Conservation (phyloP, 2,113 vertebrate genomes). For the Platycercus adscitus region DNA sequence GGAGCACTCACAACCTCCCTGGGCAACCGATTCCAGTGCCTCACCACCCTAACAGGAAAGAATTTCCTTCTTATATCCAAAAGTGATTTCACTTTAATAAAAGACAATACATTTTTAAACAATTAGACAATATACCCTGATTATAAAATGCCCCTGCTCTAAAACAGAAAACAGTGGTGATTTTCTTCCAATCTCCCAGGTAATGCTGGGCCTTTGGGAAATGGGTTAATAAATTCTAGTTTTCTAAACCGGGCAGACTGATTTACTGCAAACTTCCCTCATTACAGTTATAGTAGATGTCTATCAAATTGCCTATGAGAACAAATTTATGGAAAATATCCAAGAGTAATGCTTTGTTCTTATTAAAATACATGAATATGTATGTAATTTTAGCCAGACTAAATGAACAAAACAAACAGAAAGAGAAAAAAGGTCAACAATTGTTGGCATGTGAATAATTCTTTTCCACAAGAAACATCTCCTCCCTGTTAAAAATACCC, state of each 20-base stretch:
- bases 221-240: constrained; percentile 63
- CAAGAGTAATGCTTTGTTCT: constrained; percentile 75
- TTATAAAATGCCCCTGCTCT: not conserved
- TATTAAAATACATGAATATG: constrained; percentile 82
- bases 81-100: constrained; percentile 23
- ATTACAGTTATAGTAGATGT: constrained; percentile 59
- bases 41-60: no score
- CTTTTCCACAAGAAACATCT: constrained; percentile 1
- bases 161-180: not conserved
- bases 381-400: constrained; percentile 81
- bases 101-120: not conserved
- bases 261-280: constrained; percentile 55
- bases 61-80: no score
- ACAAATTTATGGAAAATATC: constrained; percentile 81
- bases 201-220: constrained; percentile 3
- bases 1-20: no score
- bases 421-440: constrained; percentile 73
- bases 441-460: constrained; percentile 30
- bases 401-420: constrained; percentile 73
- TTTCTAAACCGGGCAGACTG: constrained; percentile 16
- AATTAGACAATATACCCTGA: not conserved
- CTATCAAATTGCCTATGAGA: constrained; percentile 75
- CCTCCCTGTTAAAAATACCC: not conserved
- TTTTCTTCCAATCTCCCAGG: constrained; percentile 48
- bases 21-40: no score